These are phyloP conservation scores for Eclectus roratus DNA, from an alignment of 2,113 vertebrate genomes.

Conservation along the genomic window DNA sequence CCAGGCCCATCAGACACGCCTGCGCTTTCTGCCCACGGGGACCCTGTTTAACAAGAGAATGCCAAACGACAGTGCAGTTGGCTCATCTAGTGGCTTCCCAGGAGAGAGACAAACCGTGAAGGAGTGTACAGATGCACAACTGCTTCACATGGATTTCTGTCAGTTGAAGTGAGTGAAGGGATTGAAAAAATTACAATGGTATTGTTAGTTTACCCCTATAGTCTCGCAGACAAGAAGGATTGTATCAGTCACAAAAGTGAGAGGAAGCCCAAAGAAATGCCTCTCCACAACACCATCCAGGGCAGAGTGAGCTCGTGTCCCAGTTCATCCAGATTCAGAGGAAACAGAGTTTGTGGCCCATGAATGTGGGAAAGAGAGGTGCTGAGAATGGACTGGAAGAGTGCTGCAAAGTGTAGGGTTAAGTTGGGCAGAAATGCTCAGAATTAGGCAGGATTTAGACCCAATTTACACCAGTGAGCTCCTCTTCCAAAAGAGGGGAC, in stretches of 20 bases:
- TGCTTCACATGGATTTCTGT: not conserved
- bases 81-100: not conserved
- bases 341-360: not conserved
- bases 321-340: not conserved
- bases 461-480: not conserved
- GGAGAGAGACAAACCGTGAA: rapidly evolving
- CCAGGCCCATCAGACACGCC: not conserved
- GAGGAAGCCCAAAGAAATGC: not conserved
- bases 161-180: not conserved
- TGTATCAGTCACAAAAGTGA: not conserved
- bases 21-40: not conserved
- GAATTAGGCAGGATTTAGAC: not conserved
- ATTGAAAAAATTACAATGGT: not conserved
- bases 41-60: not conserved
- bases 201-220: rapidly evolving
- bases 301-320: not conserved
- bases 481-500: not conserved
- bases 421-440: not conserved
- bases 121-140: not conserved
- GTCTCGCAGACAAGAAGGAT: not conserved
- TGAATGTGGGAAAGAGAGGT: not conserved
- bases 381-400: not conserved
- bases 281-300: rapidly evolving
- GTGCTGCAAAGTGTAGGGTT: not conserved
- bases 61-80: rapidly evolving